Evolutionary conservation across 2,888 invertebrate genomes (phyloP).

Genomic region (Cryptocheilus praepositus): DNA sequence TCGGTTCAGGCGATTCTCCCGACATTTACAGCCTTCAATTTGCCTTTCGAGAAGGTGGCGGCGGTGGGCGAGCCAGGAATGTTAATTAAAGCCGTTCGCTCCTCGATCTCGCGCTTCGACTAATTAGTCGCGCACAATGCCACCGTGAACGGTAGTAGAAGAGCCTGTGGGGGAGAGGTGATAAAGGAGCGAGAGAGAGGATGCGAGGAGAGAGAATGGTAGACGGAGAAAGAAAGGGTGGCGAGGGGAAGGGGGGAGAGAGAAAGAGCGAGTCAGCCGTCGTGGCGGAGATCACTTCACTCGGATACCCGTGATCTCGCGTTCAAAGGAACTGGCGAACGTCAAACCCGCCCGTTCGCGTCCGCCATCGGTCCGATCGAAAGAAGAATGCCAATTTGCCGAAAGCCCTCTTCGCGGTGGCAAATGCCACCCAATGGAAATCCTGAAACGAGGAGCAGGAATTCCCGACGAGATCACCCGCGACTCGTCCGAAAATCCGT

Average conservation of each 20-base stretch:
- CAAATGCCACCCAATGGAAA: slow-evolving; percentile 49
- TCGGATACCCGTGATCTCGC: slow-evolving; percentile 55
- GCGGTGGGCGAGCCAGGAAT: slow-evolving; percentile 70
- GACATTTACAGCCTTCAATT: slow-evolving; percentile 73
- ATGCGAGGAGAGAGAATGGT: slow-evolving; percentile 32
- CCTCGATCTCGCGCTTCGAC: slow-evolving; percentile 73
- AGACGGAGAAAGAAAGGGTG: slow-evolving; percentile 24
- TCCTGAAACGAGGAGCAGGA: slow-evolving; percentile 52
- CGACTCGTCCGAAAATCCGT: slow-evolving; percentile 16
- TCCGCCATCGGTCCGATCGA: slow-evolving; percentile 49
- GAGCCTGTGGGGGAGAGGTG: slow-evolving; percentile 39
- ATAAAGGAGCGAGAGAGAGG: slow-evolving; percentile 43
- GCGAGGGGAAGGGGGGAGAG: slow-evolving; percentile 21
- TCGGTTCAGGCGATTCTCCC: slow-evolving; percentile 61
- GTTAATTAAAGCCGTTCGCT: slow-evolving; percentile 74
- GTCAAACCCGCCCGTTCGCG: slow-evolving; percentile 60
- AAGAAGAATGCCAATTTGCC: slow-evolving; percentile 70
- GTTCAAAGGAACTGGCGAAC: slow-evolving; percentile 63
- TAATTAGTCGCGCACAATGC: slow-evolving; percentile 74
- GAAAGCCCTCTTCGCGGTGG: slow-evolving; percentile 58
- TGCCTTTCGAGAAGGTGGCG: slow-evolving; percentile 64
- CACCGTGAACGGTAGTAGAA: slow-evolving; percentile 58
- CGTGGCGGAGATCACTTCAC: slow-evolving; percentile 67
- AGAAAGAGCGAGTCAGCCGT: slow-evolving; percentile 49
- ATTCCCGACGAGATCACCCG: slow-evolving; percentile 41